Conservation (phyloP, 2,888 invertebrate species). For the Nomada flava region DNA sequence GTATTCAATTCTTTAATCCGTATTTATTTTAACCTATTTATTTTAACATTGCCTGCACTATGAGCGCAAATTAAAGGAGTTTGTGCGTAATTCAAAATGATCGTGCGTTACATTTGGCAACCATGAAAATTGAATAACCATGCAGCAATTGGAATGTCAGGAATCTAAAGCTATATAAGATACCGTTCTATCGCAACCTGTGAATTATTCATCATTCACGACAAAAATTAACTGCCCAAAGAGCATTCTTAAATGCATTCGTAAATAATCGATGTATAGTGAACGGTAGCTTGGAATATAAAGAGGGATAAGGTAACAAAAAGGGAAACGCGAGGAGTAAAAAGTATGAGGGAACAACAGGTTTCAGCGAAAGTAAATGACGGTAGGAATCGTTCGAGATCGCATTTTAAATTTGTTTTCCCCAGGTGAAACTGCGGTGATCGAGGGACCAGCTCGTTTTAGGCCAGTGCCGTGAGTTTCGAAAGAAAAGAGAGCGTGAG, state of each 20-base stretch:
- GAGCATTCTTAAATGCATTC: neutral
- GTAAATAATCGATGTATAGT: neutral
- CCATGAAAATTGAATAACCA: neutral
- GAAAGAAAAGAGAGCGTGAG: neutral
- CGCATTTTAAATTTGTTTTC: slow-evolving; percentile 70
- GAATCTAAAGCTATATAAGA: neutral
- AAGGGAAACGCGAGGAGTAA: slow-evolving; percentile 17
- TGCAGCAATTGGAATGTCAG: too few species aligned
- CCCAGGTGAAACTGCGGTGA: slow-evolving; percentile 67
- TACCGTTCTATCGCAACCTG: neutral
- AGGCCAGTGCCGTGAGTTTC: slow-evolving; percentile 4
- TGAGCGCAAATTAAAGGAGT: neutral
- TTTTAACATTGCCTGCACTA: neutral
- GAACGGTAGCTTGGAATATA: neutral
- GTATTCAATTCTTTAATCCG: neutral
- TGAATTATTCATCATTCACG: neutral
- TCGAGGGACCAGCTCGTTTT: slow-evolving; percentile 27
- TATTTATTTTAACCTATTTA: neutral
- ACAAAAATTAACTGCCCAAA: neutral
- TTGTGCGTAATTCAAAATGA: neutral
- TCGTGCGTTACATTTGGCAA: neutral
- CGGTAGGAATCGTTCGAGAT: slow-evolving; percentile 44
- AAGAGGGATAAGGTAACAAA: neutral
- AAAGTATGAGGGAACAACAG: slow-evolving; percentile 42
- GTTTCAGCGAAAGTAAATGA: slow-evolving; percentile 63